Percentiles rank a stretch among this genome's conserved stretches.
Conservation (phyloP, 2,797 vertebrate genomes). For the Sphenopsis melanotis region DNA sequence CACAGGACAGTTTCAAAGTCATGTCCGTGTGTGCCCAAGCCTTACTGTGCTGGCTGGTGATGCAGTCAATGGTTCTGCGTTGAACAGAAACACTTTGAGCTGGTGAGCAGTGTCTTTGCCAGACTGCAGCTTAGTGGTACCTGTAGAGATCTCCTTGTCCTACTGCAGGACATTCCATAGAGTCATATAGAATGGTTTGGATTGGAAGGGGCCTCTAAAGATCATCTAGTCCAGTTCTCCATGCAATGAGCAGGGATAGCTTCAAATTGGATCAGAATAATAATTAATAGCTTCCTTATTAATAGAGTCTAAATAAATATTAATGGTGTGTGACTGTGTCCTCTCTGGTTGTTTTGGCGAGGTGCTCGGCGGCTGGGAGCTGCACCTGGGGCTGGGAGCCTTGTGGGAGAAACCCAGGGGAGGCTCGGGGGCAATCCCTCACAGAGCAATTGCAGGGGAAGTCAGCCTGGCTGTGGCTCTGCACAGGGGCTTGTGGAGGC, state of each 20-base stretch:
- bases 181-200: neutral
- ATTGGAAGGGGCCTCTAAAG: neutral
- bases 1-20: neutral
- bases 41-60: neutral
- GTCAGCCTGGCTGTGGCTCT: rapidly evolving
- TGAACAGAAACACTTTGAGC: neutral
- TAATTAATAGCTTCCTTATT: neutral
- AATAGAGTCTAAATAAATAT: neutral
- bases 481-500: neutral
- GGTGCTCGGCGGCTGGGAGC: neutral
- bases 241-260: neutral
- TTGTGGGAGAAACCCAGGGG: neutral
- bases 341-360: neutral
- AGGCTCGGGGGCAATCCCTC: rapidly evolving
- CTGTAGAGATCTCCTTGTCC: neutral
- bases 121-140: neutral
- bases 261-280: neutral
- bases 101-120: neutral
- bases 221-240: rapidly evolving
- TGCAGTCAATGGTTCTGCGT: neutral
- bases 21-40: neutral
- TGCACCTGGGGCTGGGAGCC: neutral
- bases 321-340: neutral
- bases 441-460: rapidly evolving
- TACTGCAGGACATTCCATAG: neutral